Evolutionary conservation across 2,888 invertebrate genomes (phyloP).

Genomic region (Amphimallon solstitiale): DNA sequence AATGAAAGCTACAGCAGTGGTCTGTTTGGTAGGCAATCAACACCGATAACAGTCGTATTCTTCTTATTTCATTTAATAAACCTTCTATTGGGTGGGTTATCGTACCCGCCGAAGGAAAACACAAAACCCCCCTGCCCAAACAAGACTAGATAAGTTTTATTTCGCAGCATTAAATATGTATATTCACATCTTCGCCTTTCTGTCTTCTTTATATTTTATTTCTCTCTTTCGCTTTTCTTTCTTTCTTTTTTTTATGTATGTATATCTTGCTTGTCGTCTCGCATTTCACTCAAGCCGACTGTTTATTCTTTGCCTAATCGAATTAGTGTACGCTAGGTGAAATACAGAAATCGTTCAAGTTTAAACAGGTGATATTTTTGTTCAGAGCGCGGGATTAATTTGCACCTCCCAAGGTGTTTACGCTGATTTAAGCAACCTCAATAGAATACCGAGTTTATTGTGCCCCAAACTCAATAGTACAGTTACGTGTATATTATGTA

Average conservation of each 20-base stretch:
- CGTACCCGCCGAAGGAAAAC: constrained; percentile 33
- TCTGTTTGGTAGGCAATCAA: constrained; percentile 59
- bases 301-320: constrained; percentile 25
- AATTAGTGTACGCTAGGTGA: constrained; percentile 23
- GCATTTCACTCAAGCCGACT: constrained; percentile 51
- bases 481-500: constrained; percentile 9
- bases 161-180: constrained; percentile 26
- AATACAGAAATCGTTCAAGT: constrained; percentile 55
- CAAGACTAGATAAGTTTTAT: constrained; percentile 31
- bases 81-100: constrained; percentile 48
- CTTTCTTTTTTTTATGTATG: constrained; percentile 46
- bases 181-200: background rate
- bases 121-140: constrained; percentile 14
- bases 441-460: constrained; percentile 38
- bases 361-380: constrained; percentile 58
- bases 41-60: constrained; percentile 60
- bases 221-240: constrained; percentile 33
- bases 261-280: constrained; percentile 50
- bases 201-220: constrained; percentile 34
- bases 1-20: constrained; percentile 64
- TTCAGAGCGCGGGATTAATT: constrained; percentile 58
- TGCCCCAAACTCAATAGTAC: background rate
- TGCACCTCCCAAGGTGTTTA: constrained; percentile 52
- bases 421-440: constrained; percentile 51
- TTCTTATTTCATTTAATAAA: constrained; percentile 64